phyloP scores from a whole-genome alignment of 2,113 vertebrate species.

The Zingel zingel region DNA sequence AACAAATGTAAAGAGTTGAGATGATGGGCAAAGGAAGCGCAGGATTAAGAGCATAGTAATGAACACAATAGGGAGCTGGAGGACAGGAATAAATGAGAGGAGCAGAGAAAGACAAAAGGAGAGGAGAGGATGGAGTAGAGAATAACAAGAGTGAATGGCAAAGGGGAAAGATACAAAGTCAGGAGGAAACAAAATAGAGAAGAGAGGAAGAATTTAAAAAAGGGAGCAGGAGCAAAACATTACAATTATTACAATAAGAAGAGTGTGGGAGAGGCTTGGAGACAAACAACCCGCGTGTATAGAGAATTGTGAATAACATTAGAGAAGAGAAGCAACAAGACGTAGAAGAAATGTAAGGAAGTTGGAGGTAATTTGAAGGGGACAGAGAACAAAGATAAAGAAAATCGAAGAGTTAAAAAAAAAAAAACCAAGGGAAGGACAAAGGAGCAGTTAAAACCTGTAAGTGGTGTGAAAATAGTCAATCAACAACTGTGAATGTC shows the following conservation, averaged over 20 bases:
- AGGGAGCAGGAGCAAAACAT: conserved; percentile 2
- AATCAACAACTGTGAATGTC: neutral
- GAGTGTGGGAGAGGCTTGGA: neutral
- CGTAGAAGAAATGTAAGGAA: neutral
- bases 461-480: neutral
- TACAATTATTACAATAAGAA: conserved; percentile 20
- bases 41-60: conserved; percentile 64
- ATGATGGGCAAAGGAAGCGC: conserved; percentile 27
- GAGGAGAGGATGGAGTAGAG: conserved; percentile 25
- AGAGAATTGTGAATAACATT: neutral
- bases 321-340: conserved; percentile 4
- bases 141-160: conserved; percentile 51
- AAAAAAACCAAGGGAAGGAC: neutral
- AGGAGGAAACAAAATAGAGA: conserved; percentile 38
- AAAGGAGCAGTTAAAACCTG: neutral
- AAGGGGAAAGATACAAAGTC: conserved; percentile 37
- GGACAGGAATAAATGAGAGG: conserved; percentile 68
- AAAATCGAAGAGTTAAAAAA: neutral
- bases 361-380: neutral
- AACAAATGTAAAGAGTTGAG: conserved; percentile 43
- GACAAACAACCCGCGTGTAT: conserved; percentile 13
- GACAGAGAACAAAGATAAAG: neutral
- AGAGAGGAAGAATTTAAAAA: conserved; percentile 27
- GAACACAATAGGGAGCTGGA: conserved; percentile 65
- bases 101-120: conserved; percentile 52